Evolutionary conservation across 2,888 invertebrate genomes (phyloP).

Genomic region (Plemyria rubiginata): DNA sequence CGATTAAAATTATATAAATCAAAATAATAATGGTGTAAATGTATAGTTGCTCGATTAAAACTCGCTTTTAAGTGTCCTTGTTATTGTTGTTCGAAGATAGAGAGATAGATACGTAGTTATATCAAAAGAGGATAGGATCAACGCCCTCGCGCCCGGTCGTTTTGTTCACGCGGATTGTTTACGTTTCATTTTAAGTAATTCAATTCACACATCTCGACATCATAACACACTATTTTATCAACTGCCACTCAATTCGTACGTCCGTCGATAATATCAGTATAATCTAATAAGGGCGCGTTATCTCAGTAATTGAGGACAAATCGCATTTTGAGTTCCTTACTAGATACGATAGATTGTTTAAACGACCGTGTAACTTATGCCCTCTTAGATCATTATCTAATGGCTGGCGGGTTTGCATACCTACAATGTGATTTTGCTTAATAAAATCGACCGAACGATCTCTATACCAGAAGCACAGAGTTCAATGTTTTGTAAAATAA

Average conservation of each 20-base stretch:
- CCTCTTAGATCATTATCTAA: slow-evolving; percentile 51
- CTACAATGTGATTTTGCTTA: not conserved
- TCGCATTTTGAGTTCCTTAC: slow-evolving; percentile 61
- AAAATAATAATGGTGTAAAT: slow-evolving; percentile 21
- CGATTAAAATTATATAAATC: slow-evolving; percentile 22
- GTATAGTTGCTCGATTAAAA: slow-evolving; percentile 27
- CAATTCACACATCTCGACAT: slow-evolving; percentile 43
- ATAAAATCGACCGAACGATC: not conserved
- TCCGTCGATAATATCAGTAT: slow-evolving; percentile 32
- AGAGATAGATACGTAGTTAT: slow-evolving; percentile 45
- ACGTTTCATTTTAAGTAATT: slow-evolving; percentile 57
- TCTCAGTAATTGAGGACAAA: slow-evolving; percentile 56
- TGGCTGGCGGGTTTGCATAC: slow-evolving; percentile 20
- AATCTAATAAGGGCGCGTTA: slow-evolving; percentile 54
- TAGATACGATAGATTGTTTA: slow-evolving; percentile 51
- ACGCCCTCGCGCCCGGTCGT: slow-evolving; percentile 74
- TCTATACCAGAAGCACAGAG: not conserved
- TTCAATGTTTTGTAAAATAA: too few species aligned
- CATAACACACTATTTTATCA: slow-evolving; percentile 33
- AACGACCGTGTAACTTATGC: slow-evolving; percentile 35
- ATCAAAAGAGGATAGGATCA: slow-evolving; percentile 62
- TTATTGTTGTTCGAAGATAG: slow-evolving; percentile 34
- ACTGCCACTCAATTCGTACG: slow-evolving; percentile 22
- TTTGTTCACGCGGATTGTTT: slow-evolving; percentile 60
- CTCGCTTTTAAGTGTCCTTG: slow-evolving; percentile 29